These are phyloP conservation scores for Dryobates pubescens DNA, from an alignment of 2,797 vertebrate genomes.

Conservation along the genomic window DNA sequence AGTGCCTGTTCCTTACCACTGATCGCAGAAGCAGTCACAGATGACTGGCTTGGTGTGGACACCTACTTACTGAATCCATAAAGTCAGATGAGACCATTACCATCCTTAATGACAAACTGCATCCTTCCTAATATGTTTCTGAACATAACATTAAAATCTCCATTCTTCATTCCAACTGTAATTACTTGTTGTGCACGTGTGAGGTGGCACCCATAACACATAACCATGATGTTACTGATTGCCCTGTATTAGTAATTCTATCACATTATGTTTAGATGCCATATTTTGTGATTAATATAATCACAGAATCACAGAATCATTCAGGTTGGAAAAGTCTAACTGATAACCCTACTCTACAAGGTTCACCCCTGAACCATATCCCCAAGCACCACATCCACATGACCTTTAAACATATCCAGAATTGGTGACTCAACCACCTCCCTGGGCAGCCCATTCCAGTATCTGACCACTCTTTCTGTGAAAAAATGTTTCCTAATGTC, in stretches of 20 bases:
- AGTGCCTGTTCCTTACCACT: background rate
- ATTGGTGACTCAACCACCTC: too few species aligned
- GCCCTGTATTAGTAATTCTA: conserved; percentile 51
- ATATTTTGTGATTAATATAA: conserved; percentile 12
- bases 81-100: conserved; percentile 49
- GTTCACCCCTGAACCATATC: too few species aligned
- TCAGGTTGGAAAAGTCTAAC: too few species aligned
- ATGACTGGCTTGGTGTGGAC: conserved; percentile 36
- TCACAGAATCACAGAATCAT: too few species aligned
- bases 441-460: too few species aligned
- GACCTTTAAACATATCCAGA: too few species aligned
- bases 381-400: too few species aligned
- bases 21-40: conserved; percentile 45
- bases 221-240: conserved; percentile 54
- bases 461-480: too few species aligned
- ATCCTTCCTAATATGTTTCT: conserved; percentile 36
- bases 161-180: conserved; percentile 41
- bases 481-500: too few species aligned
- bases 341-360: too few species aligned
- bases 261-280: conserved; percentile 29
- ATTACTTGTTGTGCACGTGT: conserved; percentile 30
- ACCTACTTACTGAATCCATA: background rate
- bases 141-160: conserved; percentile 4
- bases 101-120: conserved; percentile 35
- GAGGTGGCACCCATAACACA: conserved; percentile 14